phyloP scores from a whole-genome alignment of 2,113 vertebrate species.

The Theristicus caerulescens region DNA sequence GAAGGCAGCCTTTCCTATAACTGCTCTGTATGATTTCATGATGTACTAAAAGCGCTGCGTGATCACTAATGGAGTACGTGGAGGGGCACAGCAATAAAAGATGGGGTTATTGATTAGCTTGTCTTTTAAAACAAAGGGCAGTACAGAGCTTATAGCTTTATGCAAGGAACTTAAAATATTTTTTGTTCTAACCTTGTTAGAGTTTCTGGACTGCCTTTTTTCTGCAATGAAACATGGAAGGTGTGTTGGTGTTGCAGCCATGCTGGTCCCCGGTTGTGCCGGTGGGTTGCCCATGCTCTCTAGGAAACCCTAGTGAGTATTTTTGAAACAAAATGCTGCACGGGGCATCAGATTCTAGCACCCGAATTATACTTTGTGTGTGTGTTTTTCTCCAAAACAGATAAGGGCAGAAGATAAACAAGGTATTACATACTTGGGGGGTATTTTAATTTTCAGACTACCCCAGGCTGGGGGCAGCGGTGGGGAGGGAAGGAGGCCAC shows the following conservation, averaged over 20 bases:
- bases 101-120: conserved; percentile 27
- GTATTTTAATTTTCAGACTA: not conserved
- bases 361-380: not conserved
- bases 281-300: not conserved
- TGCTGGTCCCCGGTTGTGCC: not conserved
- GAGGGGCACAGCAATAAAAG: not conserved
- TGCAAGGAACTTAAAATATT: not conserved
- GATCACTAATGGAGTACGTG: not conserved
- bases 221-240: not conserved
- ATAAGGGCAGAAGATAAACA: not conserved
- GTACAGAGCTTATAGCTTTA: not conserved
- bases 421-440: not conserved
- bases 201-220: not conserved
- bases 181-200: not conserved
- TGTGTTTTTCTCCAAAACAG: not conserved
- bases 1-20: conserved; percentile 31
- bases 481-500: not conserved
- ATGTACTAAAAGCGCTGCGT: not conserved
- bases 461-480: rapidly evolving
- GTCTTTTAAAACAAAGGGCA: conserved; percentile 16
- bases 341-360: not conserved
- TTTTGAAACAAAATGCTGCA: not conserved
- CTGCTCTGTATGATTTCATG: conserved; percentile 19
- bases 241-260: not conserved
- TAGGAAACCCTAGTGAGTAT: not conserved